Evolutionary conservation across 1,140 invertebrate species (phyloP).

Genomic region (Homarus americanus): DNA sequence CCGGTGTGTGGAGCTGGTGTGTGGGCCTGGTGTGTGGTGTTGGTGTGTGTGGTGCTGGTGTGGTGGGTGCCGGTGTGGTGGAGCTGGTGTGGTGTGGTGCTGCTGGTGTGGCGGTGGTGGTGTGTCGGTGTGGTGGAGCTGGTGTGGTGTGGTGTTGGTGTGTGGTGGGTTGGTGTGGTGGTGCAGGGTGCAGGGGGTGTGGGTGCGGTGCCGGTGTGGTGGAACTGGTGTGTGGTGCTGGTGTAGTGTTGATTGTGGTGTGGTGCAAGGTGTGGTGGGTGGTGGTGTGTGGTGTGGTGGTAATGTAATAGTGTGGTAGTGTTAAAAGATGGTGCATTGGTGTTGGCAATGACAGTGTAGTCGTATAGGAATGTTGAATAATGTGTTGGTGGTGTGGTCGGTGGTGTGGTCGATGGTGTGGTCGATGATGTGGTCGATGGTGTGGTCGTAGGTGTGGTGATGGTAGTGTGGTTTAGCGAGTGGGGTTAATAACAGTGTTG

Average conservation of each 20-base stretch:
- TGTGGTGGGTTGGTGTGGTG: too few species aligned
- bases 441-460: background rate
- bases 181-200: too few species aligned
- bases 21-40: background rate
- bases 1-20: background rate
- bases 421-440: background rate
- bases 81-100: background rate
- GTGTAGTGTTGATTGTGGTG: background rate
- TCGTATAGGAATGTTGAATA: too few species aligned
- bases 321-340: background rate
- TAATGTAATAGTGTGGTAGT: background rate
- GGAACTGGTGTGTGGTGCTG: constrained; percentile 10
- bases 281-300: background rate
- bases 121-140: background rate
- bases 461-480: too few species aligned
- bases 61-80: background rate
- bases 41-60: constrained; percentile 19
- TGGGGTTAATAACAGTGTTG: too few species aligned
- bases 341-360: background rate
- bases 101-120: constrained; percentile 8
- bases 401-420: background rate
- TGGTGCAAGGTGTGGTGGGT: background rate
- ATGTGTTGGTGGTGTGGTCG: background rate
- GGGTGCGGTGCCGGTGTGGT: background rate
- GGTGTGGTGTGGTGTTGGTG: too few species aligned